Percentiles rank a stretch among this genome's conserved stretches.
Conservation (phyloP, 2,113 vertebrate genomes). For the Protomyctophum bolini region DNA sequence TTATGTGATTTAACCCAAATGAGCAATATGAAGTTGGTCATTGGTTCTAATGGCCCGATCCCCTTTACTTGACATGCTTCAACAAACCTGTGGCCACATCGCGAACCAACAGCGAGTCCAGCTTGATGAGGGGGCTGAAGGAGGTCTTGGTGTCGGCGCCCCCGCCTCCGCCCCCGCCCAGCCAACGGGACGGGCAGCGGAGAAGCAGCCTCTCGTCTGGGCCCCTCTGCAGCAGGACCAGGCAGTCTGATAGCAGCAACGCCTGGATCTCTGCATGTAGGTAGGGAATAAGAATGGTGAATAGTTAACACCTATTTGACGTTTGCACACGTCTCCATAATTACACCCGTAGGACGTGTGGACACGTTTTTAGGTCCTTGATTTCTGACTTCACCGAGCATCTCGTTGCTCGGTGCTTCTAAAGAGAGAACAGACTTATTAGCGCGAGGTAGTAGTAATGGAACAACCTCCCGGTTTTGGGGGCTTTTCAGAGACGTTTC, state of each 20-base stretch:
- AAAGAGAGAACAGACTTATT: no score
- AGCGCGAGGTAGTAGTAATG: no score
- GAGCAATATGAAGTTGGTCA: no score
- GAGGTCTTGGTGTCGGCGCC: constrained; percentile 85
- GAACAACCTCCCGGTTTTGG: no score
- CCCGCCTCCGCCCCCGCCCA: constrained; percentile 75
- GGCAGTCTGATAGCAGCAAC: constrained; percentile 88
- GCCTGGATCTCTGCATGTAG: constrained; percentile 85
- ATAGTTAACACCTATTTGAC: neutral
- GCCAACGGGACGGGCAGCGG: constrained; percentile 79
- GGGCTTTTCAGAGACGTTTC: neutral
- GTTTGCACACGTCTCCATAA: no score
- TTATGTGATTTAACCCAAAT: no score
- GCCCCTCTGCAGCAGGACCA: constrained; percentile 88
- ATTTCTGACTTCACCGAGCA: no score
- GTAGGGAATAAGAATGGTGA: neutral
- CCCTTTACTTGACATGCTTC: no score
- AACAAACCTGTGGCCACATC: constrained; percentile 85
- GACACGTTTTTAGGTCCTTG: no score
- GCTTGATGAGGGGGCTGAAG: constrained; percentile 89
- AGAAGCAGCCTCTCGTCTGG: constrained; percentile 88
- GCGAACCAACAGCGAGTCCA: constrained; percentile 88
- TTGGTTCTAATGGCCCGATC: no score
- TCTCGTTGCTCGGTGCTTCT: no score
- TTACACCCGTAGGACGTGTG: no score